Evolutionary conservation across 1,140 invertebrate species (phyloP).

Genomic region (Eciton burchellii): DNA sequence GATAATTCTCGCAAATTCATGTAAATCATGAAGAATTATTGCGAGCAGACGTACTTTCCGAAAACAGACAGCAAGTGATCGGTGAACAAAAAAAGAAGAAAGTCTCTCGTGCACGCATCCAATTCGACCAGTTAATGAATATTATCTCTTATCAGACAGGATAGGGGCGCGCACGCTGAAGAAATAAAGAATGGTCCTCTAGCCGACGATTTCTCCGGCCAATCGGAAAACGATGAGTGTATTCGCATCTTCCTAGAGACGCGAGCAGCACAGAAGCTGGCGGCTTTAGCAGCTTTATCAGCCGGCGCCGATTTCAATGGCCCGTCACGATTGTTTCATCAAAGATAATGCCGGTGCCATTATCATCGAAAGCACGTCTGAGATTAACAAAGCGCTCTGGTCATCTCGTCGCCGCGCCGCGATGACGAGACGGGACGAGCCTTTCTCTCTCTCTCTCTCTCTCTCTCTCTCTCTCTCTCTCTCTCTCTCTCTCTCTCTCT

Average conservation of each 20-base stretch:
- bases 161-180: background rate
- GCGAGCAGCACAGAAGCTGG: background rate
- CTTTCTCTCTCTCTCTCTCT: constrained; percentile 31
- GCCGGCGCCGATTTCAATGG: constrained; percentile 63
- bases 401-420: constrained; percentile 50
- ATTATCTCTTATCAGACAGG: background rate
- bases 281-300: background rate
- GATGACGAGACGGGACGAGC: constrained; percentile 42
- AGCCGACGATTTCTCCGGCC: background rate
- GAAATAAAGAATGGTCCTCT: background rate
- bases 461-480: constrained; percentile 25
- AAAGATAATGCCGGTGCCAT: constrained; percentile 63
- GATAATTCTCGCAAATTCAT: constrained; percentile 38
- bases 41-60: too few species aligned
- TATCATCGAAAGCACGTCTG: constrained; percentile 66
- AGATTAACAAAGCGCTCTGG: constrained; percentile 66
- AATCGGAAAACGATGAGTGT: constrained; percentile 5
- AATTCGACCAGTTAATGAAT: constrained; percentile 3
- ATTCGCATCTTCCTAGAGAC: background rate
- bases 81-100: too few species aligned
- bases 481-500: constrained; percentile 34
- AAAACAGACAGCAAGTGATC: background rate
- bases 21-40: constrained; percentile 67
- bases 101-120: background rate
- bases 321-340: constrained; percentile 66